These are phyloP conservation scores for Drosophila aff. DNA, from an alignment of 1,140 invertebrate species.

Conservation along the genomic window DNA sequence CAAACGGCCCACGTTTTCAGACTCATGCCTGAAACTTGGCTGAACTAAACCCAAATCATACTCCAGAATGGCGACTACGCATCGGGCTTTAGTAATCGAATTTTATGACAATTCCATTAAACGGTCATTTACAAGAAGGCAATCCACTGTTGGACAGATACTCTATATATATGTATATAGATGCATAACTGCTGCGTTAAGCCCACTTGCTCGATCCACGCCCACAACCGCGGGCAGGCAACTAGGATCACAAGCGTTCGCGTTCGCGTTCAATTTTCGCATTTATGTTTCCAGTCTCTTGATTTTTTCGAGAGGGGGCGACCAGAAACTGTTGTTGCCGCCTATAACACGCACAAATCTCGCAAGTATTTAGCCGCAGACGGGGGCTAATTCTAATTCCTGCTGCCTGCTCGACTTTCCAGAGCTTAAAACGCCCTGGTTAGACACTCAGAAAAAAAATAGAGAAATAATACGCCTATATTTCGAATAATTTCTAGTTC, in stretches of 20 bases:
- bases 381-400: constrained; percentile 42
- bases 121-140: constrained; percentile 50
- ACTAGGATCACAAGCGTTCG: constrained; percentile 13
- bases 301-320: constrained; percentile 4
- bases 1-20: constrained; percentile 12
- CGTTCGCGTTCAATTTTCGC: constrained; percentile 1
- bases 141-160: constrained; percentile 33
- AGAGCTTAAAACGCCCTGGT: constrained; percentile 20
- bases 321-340: constrained; percentile 10
- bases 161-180: background rate
- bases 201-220: constrained; percentile 36
- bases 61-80: constrained; percentile 14
- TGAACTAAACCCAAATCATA: constrained; percentile 9
- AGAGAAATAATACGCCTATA: too few relatives aligned
- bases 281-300: constrained; percentile 12
- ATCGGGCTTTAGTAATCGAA: constrained; percentile 42
- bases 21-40: constrained; percentile 2
- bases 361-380: constrained; percentile 27
- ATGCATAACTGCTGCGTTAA: background rate
- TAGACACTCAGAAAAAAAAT: constrained; percentile 1
- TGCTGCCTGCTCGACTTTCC: constrained; percentile 33
- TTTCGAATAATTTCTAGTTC: too few relatives aligned
- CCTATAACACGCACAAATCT: constrained; percentile 54
- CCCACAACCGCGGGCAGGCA: constrained; percentile 26
- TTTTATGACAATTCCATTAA: constrained; percentile 56